Evolutionary conservation across 1,140 invertebrate species (phyloP).

Genomic region (Euwallacea fornicatus): DNA sequence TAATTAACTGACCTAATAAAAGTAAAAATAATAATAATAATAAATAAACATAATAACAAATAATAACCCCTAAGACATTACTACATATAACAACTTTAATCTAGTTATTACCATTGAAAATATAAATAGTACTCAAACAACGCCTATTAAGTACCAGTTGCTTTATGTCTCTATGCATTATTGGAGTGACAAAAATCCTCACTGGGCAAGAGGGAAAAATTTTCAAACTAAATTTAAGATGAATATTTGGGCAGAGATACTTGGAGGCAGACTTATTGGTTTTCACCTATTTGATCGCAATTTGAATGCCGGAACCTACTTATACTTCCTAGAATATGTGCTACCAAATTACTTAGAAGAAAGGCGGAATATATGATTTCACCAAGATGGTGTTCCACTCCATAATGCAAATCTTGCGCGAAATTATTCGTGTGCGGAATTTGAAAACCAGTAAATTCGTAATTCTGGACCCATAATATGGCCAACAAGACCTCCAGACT

Average conservation of each 20-base stretch:
- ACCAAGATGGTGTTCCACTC: neutral
- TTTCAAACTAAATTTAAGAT: neutral
- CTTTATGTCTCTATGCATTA: too few species aligned
- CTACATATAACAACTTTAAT: too few species aligned
- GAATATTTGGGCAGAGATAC: neutral
- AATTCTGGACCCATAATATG: neutral
- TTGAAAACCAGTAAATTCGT: neutral
- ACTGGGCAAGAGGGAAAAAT: neutral
- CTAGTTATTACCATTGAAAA: too few species aligned
- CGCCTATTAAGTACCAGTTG: too few species aligned
- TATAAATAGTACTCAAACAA: too few species aligned
- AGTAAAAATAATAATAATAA: too few species aligned
- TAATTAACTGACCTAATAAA: too few species aligned
- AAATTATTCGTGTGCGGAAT: neutral
- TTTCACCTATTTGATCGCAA: neutral
- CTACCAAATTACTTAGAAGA: neutral
- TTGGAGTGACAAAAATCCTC: neutral
- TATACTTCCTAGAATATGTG: neutral
- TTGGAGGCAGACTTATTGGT: neutral
- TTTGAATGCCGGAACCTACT: too few species aligned
- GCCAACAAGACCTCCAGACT: neutral
- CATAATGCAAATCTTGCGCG: neutral
- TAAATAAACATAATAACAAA: too few species aligned
- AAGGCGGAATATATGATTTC: too few species aligned
- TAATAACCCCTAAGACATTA: too few species aligned